phyloP scores from a whole-genome alignment of 2,113 vertebrate genomes.

The Apodemus sylvaticus region DNA sequence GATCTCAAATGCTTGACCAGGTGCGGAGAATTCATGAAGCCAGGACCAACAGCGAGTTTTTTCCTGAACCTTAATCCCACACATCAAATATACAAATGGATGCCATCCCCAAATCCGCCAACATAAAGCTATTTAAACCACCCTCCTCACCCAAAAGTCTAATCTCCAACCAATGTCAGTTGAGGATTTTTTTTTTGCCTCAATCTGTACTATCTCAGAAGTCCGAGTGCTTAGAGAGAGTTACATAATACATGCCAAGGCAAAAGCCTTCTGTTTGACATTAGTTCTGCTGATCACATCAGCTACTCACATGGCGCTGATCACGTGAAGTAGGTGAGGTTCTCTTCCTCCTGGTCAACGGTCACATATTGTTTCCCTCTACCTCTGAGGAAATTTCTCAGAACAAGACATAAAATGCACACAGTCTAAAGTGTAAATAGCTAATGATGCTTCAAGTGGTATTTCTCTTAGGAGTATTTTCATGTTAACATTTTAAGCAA shows the following conservation, averaged over 20 bases:
- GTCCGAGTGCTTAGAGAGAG: background rate
- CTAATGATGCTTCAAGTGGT: constrained; percentile 26
- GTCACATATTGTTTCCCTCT: background rate
- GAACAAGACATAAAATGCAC: constrained; percentile 58
- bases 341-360: background rate
- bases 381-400: constrained; percentile 56
- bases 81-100: background rate
- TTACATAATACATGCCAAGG: background rate
- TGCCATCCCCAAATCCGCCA: background rate
- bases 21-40: background rate
- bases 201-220: background rate
- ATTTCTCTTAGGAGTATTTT: constrained; percentile 62
- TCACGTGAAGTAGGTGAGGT: background rate
- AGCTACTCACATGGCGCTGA: background rate
- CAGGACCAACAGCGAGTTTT: background rate
- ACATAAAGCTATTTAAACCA: constrained; percentile 14
- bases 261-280: background rate
- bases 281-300: background rate
- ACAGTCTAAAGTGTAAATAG: constrained; percentile 62
- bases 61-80: background rate
- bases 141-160: background rate
- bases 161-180: background rate
- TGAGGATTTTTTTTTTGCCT: constrained; percentile 7
- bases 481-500: constrained; percentile 56
- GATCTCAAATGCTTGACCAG: background rate